Conservation (phyloP, 2,113 vertebrate genomes). For the Rhinogobius similis region DNA sequence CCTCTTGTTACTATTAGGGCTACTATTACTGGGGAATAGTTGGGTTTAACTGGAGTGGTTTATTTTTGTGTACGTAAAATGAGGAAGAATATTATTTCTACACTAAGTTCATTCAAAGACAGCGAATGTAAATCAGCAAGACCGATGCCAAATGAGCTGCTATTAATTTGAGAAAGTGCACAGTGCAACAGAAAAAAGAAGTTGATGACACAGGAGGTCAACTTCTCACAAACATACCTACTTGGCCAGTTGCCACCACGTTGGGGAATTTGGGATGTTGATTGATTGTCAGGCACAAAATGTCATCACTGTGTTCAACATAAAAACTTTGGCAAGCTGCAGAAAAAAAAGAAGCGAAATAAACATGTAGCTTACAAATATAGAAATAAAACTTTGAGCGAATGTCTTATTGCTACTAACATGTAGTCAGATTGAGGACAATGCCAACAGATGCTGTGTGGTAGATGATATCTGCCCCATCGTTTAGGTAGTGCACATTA, state of each 20-base stretch:
- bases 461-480: constrained; percentile 96
- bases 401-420: constrained; percentile 65
- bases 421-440: constrained; percentile 93
- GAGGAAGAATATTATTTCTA: background rate
- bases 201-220: constrained; percentile 50
- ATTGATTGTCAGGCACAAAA: constrained; percentile 99
- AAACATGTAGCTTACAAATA: background rate
- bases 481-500: constrained; percentile 98
- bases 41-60: no score
- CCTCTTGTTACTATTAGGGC: no score
- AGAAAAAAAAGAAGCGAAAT: constrained; percentile 18
- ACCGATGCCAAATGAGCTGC: background rate
- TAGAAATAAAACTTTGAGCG: background rate
- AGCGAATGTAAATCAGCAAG: background rate
- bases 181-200: constrained; percentile 25
- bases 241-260: constrained; percentile 99
- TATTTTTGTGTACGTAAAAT: no score
- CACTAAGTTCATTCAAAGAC: background rate
- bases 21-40: no score
- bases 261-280: constrained; percentile 99
- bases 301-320: constrained; percentile 97
- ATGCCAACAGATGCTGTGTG: constrained; percentile 95
- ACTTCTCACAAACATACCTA: constrained; percentile 94
- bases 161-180: background rate
- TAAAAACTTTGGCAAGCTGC: constrained; percentile 97